These are phyloP conservation scores for Xylocampa areola DNA, from an alignment of 2,888 invertebrate species.

Conservation along the genomic window DNA sequence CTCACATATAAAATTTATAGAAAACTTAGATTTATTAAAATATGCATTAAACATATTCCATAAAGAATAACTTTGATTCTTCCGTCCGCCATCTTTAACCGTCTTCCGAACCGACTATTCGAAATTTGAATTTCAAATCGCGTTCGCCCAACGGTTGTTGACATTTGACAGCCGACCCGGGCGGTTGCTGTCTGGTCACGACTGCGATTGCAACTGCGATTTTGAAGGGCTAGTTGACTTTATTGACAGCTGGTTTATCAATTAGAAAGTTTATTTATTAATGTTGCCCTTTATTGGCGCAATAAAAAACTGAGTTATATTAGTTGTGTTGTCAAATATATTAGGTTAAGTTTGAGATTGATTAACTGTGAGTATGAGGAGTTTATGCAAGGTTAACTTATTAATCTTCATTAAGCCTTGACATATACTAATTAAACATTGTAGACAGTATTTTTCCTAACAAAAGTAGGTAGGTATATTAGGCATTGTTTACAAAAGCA, in stretches of 20 bases:
- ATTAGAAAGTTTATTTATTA: slow-evolving; percentile 8
- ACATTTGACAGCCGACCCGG: slow-evolving; percentile 70
- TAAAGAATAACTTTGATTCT: slow-evolving; percentile 11
- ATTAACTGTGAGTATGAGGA: no score
- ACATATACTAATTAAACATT: no score
- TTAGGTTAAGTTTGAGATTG: no score
- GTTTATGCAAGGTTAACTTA: no score
- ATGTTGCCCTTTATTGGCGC: neutral
- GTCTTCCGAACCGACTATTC: slow-evolving; percentile 53
- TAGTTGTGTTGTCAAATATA: neutral
- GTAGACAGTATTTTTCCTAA: no score
- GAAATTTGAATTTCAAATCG: slow-evolving; percentile 75
- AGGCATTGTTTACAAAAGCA: no score
- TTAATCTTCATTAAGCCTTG: no score
- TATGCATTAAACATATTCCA: slow-evolving; percentile 1
- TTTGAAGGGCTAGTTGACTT: slow-evolving; percentile 32
- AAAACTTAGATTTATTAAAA: neutral
- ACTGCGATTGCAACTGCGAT: slow-evolving; percentile 41
- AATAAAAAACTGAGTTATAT: no score
- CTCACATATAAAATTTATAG: no score
- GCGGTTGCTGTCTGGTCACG: slow-evolving; percentile 57
- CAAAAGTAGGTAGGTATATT: no score
- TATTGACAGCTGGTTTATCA: slow-evolving; percentile 35
- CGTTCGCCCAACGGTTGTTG: slow-evolving; percentile 70
- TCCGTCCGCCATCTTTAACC: slow-evolving; percentile 38